Evolutionary conservation across 2,113 vertebrate genomes (phyloP).

Genomic region (Ia io): DNA sequence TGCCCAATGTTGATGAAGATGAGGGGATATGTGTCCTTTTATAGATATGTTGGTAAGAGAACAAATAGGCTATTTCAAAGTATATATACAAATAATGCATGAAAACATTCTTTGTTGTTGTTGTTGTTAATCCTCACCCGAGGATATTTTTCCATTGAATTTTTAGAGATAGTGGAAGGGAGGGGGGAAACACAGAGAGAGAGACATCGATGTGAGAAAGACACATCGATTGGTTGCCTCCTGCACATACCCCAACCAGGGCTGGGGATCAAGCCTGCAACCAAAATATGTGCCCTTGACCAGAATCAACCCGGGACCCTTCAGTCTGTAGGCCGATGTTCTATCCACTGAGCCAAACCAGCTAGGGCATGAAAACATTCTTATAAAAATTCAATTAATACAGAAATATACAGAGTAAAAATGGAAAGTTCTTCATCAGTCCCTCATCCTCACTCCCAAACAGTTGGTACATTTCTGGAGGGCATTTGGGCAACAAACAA

Average conservation of each 20-base stretch:
- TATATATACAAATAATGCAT: not conserved
- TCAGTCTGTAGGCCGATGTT: too few species aligned
- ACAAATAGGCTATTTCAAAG: not conserved
- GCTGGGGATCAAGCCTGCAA: too few species aligned
- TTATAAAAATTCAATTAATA: not conserved
- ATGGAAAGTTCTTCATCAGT: not conserved
- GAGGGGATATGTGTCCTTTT: not conserved
- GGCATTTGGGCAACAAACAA: not conserved
- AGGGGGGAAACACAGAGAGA: too few species aligned
- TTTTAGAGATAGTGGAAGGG: not conserved
- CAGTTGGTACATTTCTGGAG: slow-evolving; percentile 7
- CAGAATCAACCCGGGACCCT: too few species aligned
- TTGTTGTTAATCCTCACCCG: too few species aligned
- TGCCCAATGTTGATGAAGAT: not conserved
- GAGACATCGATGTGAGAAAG: too few species aligned
- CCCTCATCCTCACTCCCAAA: not conserved
- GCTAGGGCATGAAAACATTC: not conserved
- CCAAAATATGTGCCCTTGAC: too few species aligned
- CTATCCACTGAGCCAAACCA: too few species aligned
- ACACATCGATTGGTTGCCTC: too few species aligned
- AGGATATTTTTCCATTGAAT: too few species aligned
- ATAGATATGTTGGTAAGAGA: not conserved
- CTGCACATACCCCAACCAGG: too few species aligned
- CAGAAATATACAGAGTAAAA: not conserved
- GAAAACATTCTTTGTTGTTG: not conserved